Percentiles rank a stretch among this genome's conserved stretches.
Conservation (phyloP, 1,140 invertebrate genomes). For the Propsilocerus akamusi region DNA sequence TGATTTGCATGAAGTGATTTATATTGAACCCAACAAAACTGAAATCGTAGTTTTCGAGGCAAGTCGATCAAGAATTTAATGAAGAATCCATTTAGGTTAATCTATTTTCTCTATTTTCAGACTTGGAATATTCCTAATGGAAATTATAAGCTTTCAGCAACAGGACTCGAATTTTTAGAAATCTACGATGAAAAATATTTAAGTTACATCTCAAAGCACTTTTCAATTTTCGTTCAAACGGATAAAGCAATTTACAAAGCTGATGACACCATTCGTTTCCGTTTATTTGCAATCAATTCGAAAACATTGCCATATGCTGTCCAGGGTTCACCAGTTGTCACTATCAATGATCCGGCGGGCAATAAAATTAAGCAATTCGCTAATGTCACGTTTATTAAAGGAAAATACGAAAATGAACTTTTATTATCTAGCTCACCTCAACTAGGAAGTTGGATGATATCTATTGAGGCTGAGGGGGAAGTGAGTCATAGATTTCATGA, state of each 20-base stretch:
- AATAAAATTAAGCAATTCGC: constrained; percentile 52
- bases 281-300: constrained; percentile 63
- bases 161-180: no score
- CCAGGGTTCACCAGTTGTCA: not conserved
- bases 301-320: constrained; percentile 36
- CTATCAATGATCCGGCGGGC: constrained; percentile 10
- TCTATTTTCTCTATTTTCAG: no score
- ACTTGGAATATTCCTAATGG: no score
- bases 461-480: constrained; percentile 27
- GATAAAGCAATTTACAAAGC: constrained; percentile 90
- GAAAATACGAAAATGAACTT: constrained; percentile 61
- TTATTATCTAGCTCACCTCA: constrained; percentile 65
- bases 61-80: no score
- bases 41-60: no score
- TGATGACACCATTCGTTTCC: constrained; percentile 63
- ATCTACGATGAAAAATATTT: not conserved
- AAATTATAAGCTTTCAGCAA: no score
- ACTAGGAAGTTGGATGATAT: constrained; percentile 79
- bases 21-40: no score
- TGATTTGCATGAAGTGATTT: no score
- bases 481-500: no score
- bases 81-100: no score
- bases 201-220: not conserved
- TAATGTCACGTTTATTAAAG: constrained; percentile 44
- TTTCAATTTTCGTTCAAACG: constrained; percentile 67